These are phyloP conservation scores for Furnarius figulus DNA, from an alignment of 2,113 vertebrate genomes.

Conservation along the genomic window DNA sequence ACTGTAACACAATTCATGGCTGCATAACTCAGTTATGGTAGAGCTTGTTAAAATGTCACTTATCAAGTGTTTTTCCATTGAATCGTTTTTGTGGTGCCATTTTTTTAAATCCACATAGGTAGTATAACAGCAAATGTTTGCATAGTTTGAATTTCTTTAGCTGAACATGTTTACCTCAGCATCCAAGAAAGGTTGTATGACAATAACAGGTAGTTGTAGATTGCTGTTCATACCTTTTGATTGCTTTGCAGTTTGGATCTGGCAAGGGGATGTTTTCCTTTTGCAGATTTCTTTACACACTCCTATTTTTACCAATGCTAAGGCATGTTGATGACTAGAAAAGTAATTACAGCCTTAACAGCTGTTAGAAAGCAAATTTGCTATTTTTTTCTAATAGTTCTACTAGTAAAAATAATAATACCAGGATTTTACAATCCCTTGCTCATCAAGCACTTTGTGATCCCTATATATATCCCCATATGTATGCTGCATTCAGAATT, in stretches of 20 bases:
- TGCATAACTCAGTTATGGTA: neutral
- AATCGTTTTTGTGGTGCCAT: neutral
- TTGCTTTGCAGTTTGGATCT: neutral
- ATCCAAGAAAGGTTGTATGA: neutral
- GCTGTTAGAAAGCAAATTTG: neutral
- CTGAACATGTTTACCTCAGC: neutral
- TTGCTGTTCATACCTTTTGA: neutral
- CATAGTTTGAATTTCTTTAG: neutral
- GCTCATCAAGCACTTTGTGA: neutral
- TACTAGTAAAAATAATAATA: neutral
- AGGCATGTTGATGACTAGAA: rapidly evolving
- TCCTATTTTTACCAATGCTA: rapidly evolving
- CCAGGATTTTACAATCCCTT: neutral
- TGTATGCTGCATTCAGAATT: neutral
- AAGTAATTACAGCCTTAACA: neutral
- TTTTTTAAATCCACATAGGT: neutral
- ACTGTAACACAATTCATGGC: rapidly evolving
- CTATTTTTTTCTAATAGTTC: neutral
- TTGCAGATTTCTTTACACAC: neutral
- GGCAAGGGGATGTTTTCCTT: neutral
- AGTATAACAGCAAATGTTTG: neutral
- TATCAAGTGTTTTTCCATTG: neutral
- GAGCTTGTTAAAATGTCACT: neutral
- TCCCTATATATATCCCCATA: neutral
- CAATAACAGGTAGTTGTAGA: neutral